Evolutionary conservation across 2,113 vertebrate species (phyloP).

Genomic region (Lycocorax pyrrhopterus): DNA sequence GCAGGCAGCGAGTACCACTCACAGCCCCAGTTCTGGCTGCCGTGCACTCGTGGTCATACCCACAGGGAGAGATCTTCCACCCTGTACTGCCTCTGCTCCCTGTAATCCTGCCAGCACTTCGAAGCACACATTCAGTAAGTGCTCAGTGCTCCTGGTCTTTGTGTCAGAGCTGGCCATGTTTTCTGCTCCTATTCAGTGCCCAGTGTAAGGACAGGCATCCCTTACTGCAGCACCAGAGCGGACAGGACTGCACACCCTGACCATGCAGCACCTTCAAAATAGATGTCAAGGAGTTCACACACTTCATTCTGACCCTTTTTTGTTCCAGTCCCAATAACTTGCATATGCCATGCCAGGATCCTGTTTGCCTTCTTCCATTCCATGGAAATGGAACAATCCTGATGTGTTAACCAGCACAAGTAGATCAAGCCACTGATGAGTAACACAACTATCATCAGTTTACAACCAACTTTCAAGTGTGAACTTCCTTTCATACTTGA

Average conservation of each 20-base stretch:
- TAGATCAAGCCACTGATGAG: not conserved
- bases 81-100: not conserved
- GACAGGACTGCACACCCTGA: not conserved
- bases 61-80: not conserved
- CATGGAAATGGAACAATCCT: not conserved
- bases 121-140: not conserved
- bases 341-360: not conserved
- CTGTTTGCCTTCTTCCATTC: not conserved
- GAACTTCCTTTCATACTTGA: not conserved
- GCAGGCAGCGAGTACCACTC: accelerated
- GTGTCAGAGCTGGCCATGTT: not conserved
- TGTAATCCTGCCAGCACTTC: not conserved
- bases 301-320: not conserved
- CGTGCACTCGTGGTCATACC: accelerated
- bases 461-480: not conserved
- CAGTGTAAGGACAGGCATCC: not conserved
- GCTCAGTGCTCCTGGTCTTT: not conserved
- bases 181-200: not conserved
- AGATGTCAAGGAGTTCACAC: not conserved
- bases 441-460: not conserved
- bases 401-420: accelerated
- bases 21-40: not conserved
- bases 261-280: not conserved
- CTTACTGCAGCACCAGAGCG: not conserved
- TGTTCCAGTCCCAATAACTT: not conserved